These are phyloP conservation scores for Callospermophilus lateralis DNA, from an alignment of 2,113 vertebrate genomes.

Conservation along the genomic window DNA sequence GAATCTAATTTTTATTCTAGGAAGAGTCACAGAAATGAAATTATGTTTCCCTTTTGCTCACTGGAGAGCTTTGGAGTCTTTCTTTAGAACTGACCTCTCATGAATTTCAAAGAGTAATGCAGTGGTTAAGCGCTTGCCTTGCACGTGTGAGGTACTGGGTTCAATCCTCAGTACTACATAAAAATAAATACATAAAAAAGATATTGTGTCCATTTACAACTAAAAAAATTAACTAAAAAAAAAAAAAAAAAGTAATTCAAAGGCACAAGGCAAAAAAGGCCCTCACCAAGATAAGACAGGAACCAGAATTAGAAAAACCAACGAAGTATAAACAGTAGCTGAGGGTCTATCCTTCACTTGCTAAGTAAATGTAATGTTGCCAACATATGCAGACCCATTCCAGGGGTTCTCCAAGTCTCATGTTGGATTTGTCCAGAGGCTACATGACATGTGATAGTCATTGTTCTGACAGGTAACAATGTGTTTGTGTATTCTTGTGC, in stretches of 20 bases:
- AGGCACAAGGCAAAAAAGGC: background rate
- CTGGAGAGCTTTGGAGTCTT: conserved; percentile 23
- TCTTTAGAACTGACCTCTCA: background rate
- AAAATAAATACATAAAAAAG: too few relatives aligned
- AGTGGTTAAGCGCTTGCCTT: too few relatives aligned
- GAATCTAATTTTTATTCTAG: background rate
- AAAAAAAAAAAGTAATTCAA: background rate
- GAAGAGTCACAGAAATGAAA: background rate
- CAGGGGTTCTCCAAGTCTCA: background rate
- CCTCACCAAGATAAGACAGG: background rate
- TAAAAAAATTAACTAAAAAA: too few relatives aligned
- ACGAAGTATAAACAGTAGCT: background rate
- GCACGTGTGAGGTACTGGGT: too few relatives aligned
- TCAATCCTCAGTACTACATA: too few relatives aligned
- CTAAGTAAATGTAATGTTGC: background rate
- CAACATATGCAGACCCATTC: background rate
- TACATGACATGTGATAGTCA: background rate
- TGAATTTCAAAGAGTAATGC: background rate
- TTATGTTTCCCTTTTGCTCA: background rate
- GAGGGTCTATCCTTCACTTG: background rate
- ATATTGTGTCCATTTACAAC: too few relatives aligned
- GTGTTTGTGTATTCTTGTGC: background rate
- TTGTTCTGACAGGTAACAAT: background rate
- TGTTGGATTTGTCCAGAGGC: background rate
- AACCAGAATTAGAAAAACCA: conserved; percentile 31